phyloP scores from a whole-genome alignment of 1,140 invertebrate species.

The Kradibia gibbosae region DNA sequence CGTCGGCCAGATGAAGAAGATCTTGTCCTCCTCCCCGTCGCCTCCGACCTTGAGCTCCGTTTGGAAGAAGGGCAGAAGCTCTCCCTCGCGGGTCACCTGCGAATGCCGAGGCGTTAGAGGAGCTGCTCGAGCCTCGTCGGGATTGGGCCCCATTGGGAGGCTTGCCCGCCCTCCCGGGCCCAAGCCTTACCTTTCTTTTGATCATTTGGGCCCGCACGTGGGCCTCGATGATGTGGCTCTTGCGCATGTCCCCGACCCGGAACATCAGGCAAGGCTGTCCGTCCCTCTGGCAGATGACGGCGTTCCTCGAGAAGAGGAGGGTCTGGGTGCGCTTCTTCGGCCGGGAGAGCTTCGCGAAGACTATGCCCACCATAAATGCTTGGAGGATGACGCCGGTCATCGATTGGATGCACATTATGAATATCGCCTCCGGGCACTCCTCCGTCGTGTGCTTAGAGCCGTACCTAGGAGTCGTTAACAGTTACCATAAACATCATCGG shows the following conservation, averaged over 20 bases:
- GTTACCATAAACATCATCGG: too few relatives aligned
- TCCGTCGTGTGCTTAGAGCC: conserved; percentile 82
- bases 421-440: conserved; percentile 96
- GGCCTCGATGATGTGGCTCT: conserved; percentile 97
- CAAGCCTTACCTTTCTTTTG: conserved; percentile 63
- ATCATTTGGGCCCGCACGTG: conserved; percentile 93
- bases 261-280: conserved; percentile 95
- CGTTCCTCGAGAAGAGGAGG: conserved; percentile 94
- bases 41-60: conserved; percentile 87
- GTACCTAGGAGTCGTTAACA: conserved; percentile 58
- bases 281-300: conserved; percentile 92
- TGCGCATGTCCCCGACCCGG: conserved; percentile 97
- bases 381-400: conserved; percentile 95
- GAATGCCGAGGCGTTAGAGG: background rate
- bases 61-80: conserved; percentile 87
- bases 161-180: background rate
- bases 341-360: conserved; percentile 97
- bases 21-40: conserved; percentile 84
- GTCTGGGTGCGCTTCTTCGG: conserved; percentile 98
- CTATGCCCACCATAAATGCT: conserved; percentile 92
- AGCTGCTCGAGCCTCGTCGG: too few relatives aligned
- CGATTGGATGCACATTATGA: conserved; percentile 98
- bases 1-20: conserved; percentile 97
- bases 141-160: background rate
- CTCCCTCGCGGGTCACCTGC: conserved; percentile 90